Percentiles rank a stretch among this genome's conserved stretches.
These are phyloP conservation scores for Balaeniceps rex DNA, from an alignment of 2,113 vertebrate species.

Conservation along the genomic window DNA sequence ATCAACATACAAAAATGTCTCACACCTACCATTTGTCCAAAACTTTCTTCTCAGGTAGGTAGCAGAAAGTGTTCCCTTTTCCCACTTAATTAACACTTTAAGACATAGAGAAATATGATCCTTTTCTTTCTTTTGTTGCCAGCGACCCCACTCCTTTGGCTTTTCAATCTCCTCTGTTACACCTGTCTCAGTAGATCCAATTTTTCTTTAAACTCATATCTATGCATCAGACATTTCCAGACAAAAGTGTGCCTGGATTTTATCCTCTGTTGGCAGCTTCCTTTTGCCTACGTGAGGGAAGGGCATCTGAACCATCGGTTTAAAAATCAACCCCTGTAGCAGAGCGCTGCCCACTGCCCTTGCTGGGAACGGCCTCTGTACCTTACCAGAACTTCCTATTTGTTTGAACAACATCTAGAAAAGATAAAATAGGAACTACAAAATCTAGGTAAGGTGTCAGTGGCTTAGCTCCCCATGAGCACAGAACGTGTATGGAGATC, in stretches of 20 bases:
- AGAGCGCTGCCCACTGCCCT: background rate
- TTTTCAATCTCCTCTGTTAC: background rate
- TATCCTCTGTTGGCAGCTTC: background rate
- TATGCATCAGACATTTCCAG: background rate
- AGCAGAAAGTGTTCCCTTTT: background rate
- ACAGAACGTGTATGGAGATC: background rate
- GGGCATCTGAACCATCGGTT: background rate
- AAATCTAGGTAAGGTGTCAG: background rate
- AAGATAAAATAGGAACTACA: background rate
- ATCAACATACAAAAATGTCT: background rate
- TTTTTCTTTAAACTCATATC: background rate
- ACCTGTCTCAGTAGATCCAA: background rate
- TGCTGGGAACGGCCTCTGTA: background rate
- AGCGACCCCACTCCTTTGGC: background rate
- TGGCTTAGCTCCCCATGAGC: background rate
- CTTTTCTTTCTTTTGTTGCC: background rate
- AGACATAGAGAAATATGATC: background rate
- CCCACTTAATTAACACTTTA: background rate
- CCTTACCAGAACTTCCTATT: background rate
- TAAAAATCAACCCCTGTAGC: conserved; percentile 17
- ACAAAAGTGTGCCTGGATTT: background rate
- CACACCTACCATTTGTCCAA: background rate
- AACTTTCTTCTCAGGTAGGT: background rate
- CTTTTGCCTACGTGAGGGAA: background rate
- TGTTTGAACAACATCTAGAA: conserved; percentile 22